Evolutionary conservation across 2,113 vertebrate species (phyloP), one percentile per base, ranked within the genome.

Genomic region (Bagarius yarrelli): DNA sequence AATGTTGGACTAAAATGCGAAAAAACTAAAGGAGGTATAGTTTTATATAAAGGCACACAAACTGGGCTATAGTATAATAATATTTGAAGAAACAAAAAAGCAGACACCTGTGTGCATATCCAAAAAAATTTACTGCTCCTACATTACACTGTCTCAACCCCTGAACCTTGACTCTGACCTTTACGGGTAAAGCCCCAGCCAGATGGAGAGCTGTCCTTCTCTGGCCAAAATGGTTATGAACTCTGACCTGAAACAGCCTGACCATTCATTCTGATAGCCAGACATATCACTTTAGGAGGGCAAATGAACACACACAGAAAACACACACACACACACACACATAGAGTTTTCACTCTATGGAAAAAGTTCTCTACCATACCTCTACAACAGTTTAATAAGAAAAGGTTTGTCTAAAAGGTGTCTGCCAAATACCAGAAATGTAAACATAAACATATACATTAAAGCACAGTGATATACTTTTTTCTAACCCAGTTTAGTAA

Each of bases 191-290:
- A 79, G 66, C 40, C 53, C 79, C 34, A 21, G 81, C 75, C 87
- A 85, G 87, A 86, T 86, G 85, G 81, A 83, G 71, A 72, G 53
- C 57, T 44, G 67, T 79, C 79, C 55, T 77, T 61, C 72, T 72
- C 61, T 63, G 32, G 30, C 57, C 75, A 19, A 76, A 57, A 86
- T 59, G 72, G 63, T 79, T 40, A 30, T 80, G 50, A 80, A 83
- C 81, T 78, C 76, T 86, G 82, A 88, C 85, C 79, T 75, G 34
- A 71, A 79, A 70, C 73, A 82, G 81, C 27, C 61, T 80, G 82
- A 84, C 79, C 85, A 82, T 63, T 81, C 67, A 64, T 66, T 66
- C 74, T 78, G 74, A 36, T 44, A 40, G n/a, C 67, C 81, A 81
- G 21, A 83, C 69, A 78, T 25, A 78, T 40, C 53, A 36, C 57